phyloP scores from a whole-genome alignment of 2,113 vertebrate species.

The Zootoca vivipara region DNA sequence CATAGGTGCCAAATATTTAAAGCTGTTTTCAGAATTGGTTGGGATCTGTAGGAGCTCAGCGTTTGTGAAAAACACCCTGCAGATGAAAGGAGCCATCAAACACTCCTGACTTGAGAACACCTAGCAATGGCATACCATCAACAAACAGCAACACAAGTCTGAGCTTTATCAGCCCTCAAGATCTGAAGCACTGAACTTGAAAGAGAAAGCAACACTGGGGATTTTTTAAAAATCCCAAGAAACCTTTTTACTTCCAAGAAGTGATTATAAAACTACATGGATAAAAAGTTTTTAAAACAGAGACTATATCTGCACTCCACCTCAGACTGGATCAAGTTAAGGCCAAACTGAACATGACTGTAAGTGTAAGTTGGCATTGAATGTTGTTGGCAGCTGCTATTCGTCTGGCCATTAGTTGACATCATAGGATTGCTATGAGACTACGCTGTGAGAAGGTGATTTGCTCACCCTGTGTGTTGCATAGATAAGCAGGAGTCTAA shows the following conservation, averaged over 20 bases:
- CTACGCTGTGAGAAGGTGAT: background rate
- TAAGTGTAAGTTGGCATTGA: background rate
- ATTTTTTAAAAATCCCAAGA: slow-evolving; percentile 1
- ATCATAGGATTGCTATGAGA: background rate
- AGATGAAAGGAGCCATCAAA: slow-evolving; percentile 29
- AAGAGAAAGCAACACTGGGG: slow-evolving; percentile 20
- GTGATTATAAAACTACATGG: slow-evolving; percentile 19
- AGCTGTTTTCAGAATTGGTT: background rate
- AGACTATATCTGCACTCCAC: background rate
- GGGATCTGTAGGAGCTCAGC: background rate
- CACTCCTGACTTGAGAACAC: slow-evolving; percentile 15
- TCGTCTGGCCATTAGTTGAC: background rate
- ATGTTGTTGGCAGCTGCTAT: background rate
- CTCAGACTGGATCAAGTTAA: background rate
- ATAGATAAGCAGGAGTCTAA: background rate
- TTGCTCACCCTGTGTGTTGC: background rate
- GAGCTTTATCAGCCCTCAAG: background rate
- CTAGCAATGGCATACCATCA: background rate
- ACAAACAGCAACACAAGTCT: background rate
- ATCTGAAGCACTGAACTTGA: slow-evolving; percentile 44
- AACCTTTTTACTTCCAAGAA: slow-evolving; percentile 14
- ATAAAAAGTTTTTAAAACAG: background rate
- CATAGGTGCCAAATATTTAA: background rate
- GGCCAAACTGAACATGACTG: background rate
- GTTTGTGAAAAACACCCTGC: slow-evolving; percentile 20